Conservation (phyloP, 2,797 vertebrate species). For the Typhlichthys eigenmanni region DNA sequence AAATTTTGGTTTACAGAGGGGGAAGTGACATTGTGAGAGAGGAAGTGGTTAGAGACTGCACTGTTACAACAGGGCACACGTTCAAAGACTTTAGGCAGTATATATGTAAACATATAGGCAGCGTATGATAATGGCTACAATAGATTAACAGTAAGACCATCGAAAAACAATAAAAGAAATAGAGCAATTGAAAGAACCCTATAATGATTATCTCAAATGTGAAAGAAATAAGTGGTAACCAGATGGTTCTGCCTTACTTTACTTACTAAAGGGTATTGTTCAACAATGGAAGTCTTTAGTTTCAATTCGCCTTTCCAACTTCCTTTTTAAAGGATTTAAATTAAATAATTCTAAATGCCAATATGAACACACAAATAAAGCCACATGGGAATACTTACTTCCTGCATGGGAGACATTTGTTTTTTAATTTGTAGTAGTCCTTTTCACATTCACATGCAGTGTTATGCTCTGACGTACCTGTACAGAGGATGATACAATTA, state of each 20-base stretch:
- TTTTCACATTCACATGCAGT: constrained; percentile 60
- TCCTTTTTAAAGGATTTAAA: constrained; percentile 43
- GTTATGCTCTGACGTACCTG: constrained; percentile 58
- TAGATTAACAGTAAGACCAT: too few species aligned
- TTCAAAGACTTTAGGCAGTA: too few species aligned
- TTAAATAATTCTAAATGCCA: background rate
- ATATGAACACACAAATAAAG: constrained; percentile 7
- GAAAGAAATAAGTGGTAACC: too few species aligned
- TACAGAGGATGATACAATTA: constrained; percentile 16
- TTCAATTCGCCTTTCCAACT: constrained; percentile 64
- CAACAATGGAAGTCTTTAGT: constrained; percentile 34
- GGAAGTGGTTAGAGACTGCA: constrained; percentile 41
- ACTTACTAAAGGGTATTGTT: constrained; percentile 17
- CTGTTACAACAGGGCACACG: too few species aligned
- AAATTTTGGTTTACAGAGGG: constrained; percentile 37
- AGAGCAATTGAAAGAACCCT: too few species aligned
- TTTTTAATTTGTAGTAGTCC: constrained; percentile 33
- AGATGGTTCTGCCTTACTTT: constrained; percentile 38
- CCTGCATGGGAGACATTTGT: constrained; percentile 54
- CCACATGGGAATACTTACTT: constrained; percentile 57
- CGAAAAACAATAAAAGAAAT: too few species aligned
- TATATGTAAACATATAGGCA: too few species aligned
- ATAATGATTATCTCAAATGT: too few species aligned
- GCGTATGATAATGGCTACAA: too few species aligned
- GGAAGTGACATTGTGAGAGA: constrained; percentile 48